A percentile compares a stretch with the other conserved stretches of the same genome.
These are phyloP conservation scores for Apotomis betuletana DNA, from an alignment of 2,888 invertebrate genomes.

Conservation along the genomic window DNA sequence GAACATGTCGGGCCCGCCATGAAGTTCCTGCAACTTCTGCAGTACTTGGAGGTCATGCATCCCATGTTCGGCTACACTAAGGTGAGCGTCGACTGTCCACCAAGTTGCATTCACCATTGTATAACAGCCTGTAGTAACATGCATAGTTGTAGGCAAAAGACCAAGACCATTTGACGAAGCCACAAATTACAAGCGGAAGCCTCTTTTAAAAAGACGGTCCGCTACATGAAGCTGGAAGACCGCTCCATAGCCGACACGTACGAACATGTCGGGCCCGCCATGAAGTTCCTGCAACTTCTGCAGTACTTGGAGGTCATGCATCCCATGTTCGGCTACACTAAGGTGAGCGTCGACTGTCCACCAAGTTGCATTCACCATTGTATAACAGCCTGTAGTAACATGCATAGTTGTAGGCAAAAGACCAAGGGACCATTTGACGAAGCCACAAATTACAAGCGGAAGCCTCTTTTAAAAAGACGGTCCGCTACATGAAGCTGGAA, in stretches of 20 bases:
- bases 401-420: too few relatives aligned
- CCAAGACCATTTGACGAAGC: too few relatives aligned
- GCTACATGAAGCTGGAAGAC: conserved; percentile 89
- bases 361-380: too few relatives aligned
- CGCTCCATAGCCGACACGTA: conserved; percentile 88
- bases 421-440: too few relatives aligned
- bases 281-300: conserved; percentile 91
- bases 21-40: conserved; percentile 91
- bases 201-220: conserved; percentile 62
- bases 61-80: conserved; percentile 94
- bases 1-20: conserved; percentile 89
- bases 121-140: too few relatives aligned
- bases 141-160: too few relatives aligned
- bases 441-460: too few relatives aligned
- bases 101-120: too few relatives aligned
- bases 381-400: too few relatives aligned
- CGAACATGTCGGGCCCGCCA: conserved; percentile 88
- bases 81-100: conserved; percentile 46
- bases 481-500: conserved; percentile 90
- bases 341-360: conserved; percentile 54
- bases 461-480: conserved; percentile 53
- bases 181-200: too few relatives aligned
- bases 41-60: conserved; percentile 94
- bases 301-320: conserved; percentile 95
- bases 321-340: conserved; percentile 94